Evolutionary conservation across 2,113 vertebrate species (phyloP).

Genomic region (Leucoraja erinaceus): DNA sequence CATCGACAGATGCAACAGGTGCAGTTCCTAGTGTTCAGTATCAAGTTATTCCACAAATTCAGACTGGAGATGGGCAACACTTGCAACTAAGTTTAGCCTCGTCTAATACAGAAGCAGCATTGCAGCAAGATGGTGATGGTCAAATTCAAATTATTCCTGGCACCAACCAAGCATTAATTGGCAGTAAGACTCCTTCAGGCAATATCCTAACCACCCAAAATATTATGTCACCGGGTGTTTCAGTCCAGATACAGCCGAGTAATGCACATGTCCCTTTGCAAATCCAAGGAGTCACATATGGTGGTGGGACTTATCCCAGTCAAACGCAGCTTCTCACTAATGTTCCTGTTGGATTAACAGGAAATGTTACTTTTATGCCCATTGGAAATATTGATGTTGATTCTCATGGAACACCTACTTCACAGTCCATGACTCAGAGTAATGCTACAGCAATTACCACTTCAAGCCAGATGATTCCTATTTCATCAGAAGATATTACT

Average conservation of each 20-base stretch:
- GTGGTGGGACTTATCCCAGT: conserved; percentile 84
- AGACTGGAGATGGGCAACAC: conserved; percentile 82
- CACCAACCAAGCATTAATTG: conserved; percentile 79
- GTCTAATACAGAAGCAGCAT: conserved; percentile 72
- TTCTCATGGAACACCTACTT: conserved; percentile 85
- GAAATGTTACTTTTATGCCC: conserved; percentile 98
- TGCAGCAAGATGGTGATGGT: conserved; percentile 83
- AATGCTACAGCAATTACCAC: conserved; percentile 72
- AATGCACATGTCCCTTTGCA: conserved; percentile 47
- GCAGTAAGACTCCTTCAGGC: conserved; percentile 72
- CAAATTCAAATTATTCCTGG: conserved; percentile 96
- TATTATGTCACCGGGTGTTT: conserved; percentile 89
- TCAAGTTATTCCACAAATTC: conserved; percentile 98
- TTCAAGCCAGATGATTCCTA: conserved; percentile 76
- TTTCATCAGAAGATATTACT: conserved; percentile 75
- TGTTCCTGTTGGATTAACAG: conserved; percentile 90
- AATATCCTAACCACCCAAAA: conserved; percentile 79
- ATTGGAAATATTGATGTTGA: conserved; percentile 97
- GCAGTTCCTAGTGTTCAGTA: conserved; percentile 97
- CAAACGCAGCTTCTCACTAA: conserved; percentile 96
- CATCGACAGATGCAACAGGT: conserved; percentile 75
- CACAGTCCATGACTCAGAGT: conserved; percentile 93
- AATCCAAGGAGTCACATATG: conserved; percentile 89
- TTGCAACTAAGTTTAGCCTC: conserved; percentile 89
- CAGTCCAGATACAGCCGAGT: conserved; percentile 58